Base-by-base conservation (phyloP, 2,797 vertebrate species). In the Adrianichthys oophorus region DNA sequence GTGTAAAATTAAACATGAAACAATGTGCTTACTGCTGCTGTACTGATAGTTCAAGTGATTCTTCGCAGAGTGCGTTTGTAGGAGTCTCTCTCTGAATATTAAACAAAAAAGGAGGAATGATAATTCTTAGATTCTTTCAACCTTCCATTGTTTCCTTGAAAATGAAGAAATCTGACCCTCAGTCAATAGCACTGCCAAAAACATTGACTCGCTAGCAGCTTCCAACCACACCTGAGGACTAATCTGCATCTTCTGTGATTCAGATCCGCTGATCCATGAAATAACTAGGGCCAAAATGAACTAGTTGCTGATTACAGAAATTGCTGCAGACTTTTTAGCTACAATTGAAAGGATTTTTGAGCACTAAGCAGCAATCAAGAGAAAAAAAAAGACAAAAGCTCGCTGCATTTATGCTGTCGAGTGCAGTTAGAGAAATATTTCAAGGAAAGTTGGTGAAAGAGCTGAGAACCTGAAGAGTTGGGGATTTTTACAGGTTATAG, bases 251-350 rank as follows among this genome's bases (percentile, higher is more conserved):
- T 75, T 65, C 74, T 55, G 41, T 47, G 69, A 41, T 50, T 41
- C 54, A 69, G 55, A 75, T 41, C 48, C 68, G 67, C 60, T 64
- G 68, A 66, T 46, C 70, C 70, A 41, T 83, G 65, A 86, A 83
- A 85, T 84, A 82, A 81, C 55, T 72, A 54, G 45, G 54, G 52
- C 48, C 48, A 54, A 69, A 81, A 75, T 69, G 10, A 88, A 83
- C 78, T 73, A 79, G 68, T 40, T 51, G 62, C 55, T 68, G 72
- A 84, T 87, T 70, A 74, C 32, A 4, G 4, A 51, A 63, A 68
- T 29, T 4, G 19, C 59, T 58, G 72, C 77, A 73, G 52, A 74
- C 16, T 68, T 72, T 52, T 61, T 23, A 61, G 64, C 42, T 62
- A 52, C 58, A 48, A 41, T 71, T 70, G 60, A 54, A 61, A 68